These are phyloP conservation scores for Heliconius ismenius DNA, from an alignment of 2,888 invertebrate species.

Conservation along the genomic window DNA sequence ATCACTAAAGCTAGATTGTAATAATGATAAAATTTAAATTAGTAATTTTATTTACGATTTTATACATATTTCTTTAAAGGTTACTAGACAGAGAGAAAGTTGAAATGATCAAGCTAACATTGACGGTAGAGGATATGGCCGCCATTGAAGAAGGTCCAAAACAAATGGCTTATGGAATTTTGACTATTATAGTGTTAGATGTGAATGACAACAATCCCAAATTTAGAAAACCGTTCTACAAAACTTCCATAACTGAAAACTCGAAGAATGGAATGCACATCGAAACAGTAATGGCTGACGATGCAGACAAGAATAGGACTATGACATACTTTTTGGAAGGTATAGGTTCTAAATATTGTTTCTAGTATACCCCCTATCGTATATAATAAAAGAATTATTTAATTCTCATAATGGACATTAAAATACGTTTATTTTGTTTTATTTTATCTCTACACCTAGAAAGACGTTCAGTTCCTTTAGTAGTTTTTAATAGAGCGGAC, in stretches of 20 bases:
- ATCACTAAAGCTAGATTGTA: background rate
- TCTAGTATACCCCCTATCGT: background rate
- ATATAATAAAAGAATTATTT: background rate
- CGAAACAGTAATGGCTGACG: constrained; percentile 90
- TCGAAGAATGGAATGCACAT: constrained; percentile 91
- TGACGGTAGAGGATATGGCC: constrained; percentile 92
- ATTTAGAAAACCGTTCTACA: constrained; percentile 90
- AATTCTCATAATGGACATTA: too few relatives aligned
- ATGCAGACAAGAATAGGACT: constrained; percentile 92
- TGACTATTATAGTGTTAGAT: constrained; percentile 90
- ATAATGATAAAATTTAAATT: background rate
- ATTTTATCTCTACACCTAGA: background rate
- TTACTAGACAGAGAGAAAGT: constrained; percentile 91
- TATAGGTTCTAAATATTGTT: constrained; percentile 45
- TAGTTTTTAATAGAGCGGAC: too few relatives aligned
- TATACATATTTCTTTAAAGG: constrained; percentile 61
- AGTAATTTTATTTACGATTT: background rate
- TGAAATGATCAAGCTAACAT: constrained; percentile 87
- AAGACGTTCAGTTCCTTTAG: too few relatives aligned
- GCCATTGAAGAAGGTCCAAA: constrained; percentile 85
- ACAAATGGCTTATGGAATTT: constrained; percentile 87
- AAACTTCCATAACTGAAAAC: constrained; percentile 91
- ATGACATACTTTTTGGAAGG: constrained; percentile 90
- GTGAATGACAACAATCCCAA: constrained; percentile 95
- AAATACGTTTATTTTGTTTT: background rate